Base-by-base conservation (phyloP, 2,113 vertebrate genomes). In the Micronycteris hirsuta region DNA sequence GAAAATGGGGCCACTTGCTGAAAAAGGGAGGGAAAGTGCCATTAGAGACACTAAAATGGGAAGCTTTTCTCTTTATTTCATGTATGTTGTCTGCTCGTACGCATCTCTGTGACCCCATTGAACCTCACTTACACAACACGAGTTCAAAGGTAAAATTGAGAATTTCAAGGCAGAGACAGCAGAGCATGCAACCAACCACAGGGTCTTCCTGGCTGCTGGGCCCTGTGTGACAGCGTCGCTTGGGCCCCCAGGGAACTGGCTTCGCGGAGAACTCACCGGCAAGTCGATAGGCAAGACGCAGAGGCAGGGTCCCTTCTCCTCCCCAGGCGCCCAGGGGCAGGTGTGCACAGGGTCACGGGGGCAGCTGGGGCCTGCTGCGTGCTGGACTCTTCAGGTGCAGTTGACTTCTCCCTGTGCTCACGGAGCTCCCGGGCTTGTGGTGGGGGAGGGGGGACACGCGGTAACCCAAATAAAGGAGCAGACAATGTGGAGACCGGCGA, bases 231-330 rank as follows among this genome's bases (percentile, higher is more conserved):
- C 19, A 11, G 4, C 7, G 5, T 20, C 47, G 49, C 4, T 14
- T 24, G 33, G 22, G 22, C 9, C 8, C 8, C 24, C 1, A 0
- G 2, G 38, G 24, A 26, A 14, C 61, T 4, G 7, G 61, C n/a
- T 14, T 16, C 26, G n/a, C 16, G 13, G 15, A 2, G 31, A 36
- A 7, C 9, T 54, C 31, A 16, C 5, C 33, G 45, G 41, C 2
- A 45, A 54, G 28, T 13, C 54, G 19, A 2, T 5, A 20, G 87
- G 54, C 36, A 38, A 38, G 73, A 56, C 74, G 22, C 11, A n/a
- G 86, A 43, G 33, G 20, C 56, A 58, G 56, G 56, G 7, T 58
- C 56, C 56, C 56, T 58, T 4, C 1, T 56, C 63, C n/a, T 22
- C 26, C 24, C 15, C 33, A 84, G 67, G 77, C 36, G 86, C 12